phyloP scores from a whole-genome alignment of 2,797 vertebrate genomes.

The Spatula clypeata region DNA sequence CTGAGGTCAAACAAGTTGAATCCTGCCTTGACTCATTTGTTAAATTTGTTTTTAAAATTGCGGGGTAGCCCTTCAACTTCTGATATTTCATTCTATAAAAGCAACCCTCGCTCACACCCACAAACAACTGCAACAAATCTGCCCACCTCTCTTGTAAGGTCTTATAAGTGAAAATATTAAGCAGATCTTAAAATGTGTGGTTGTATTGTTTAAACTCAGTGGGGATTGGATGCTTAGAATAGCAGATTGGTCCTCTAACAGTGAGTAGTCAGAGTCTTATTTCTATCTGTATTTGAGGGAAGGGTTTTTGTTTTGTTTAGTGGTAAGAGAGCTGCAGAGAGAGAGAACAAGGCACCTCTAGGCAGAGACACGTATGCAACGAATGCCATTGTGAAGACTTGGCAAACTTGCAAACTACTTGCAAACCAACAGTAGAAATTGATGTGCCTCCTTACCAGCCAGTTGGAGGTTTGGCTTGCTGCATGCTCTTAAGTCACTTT shows the following conservation, averaged over 20 bases:
- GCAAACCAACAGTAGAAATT: neutral
- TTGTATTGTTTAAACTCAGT: neutral
- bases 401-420: neutral
- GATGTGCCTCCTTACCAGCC: neutral
- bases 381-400: neutral
- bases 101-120: fast-evolving
- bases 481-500: neutral
- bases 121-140: neutral
- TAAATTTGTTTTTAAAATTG: neutral
- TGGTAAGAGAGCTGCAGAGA: neutral
- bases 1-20: neutral
- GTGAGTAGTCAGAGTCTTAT: neutral
- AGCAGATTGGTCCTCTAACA: neutral
- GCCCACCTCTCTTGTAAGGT: neutral
- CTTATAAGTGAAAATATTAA: neutral
- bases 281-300: neutral
- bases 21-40: neutral
- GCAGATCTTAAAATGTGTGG: neutral
- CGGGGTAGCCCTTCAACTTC: neutral
- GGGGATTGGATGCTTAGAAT: neutral
- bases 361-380: neutral
- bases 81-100: neutral
- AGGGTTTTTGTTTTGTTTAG: neutral
- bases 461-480: neutral
- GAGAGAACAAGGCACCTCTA: neutral